Base-by-base conservation (phyloP, 2,113 vertebrate species). In the Carassius auratus region DNA sequence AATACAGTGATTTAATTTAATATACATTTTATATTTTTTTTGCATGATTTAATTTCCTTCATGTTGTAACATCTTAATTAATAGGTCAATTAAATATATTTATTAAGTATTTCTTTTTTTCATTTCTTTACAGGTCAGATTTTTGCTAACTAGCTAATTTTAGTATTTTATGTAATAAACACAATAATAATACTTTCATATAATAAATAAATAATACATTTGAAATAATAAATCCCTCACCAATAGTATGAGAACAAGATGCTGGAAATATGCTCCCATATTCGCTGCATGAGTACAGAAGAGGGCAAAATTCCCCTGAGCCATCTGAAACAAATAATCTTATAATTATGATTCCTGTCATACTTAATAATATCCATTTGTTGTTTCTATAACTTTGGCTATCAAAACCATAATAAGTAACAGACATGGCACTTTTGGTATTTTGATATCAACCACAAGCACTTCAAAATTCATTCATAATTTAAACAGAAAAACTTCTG, bases 291-390 rank as follows among this genome's bases (percentile, higher is more conserved):
- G 85, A 14, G 91, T 93, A 30, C 89, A 93, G 90, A 93, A 94
- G 64, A 94, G 86, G 36, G 92, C 92, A 42, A 94, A 91, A 78
- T 93, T 93, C 9, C 90, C 89, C 81, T 93, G 94, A 23, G 88
- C 78, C 52, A 93, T 90, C 93, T 95, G 78, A 3, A 62, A 87
- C 3, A 71, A 74, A 80, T 48, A 48, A 12, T 48, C 9, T 48
- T 8, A 64, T 8, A 9, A 59, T 68, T 21, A 19, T n/a, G 5
- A 33, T 38, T 42, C 9, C 6, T 8, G 21, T 10, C 33, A 62
- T 62, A n/a, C n/a, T 13, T 45, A 8, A 15, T 64, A 55, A 79
- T 33, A 68, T 62, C 17, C 1, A 45, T 36, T 14, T 76, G 15
- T 36, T 4, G 8, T 69, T 8, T 69, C 33, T 36, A 36, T 14